Conservation (phyloP, 2,888 invertebrate genomes). For the Oligia latruncula region DNA sequence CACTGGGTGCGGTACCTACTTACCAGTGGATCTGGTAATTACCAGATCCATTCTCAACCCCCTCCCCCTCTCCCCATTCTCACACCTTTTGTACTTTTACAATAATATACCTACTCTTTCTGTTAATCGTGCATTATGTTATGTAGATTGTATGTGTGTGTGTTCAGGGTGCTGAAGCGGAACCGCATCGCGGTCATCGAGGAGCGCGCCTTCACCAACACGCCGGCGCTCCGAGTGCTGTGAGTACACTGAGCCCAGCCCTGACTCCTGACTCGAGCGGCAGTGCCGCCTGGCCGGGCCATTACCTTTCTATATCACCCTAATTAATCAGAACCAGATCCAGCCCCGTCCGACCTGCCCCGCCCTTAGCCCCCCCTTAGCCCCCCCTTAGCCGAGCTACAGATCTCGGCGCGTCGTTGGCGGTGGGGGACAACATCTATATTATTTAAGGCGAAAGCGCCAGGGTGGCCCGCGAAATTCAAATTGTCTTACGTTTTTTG, state of each 20-base stretch:
- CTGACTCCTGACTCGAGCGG: background rate
- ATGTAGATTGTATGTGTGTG: slow-evolving; percentile 16
- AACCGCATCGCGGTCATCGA: slow-evolving; percentile 95
- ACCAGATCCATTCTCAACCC: too few species aligned
- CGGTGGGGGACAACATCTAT: background rate
- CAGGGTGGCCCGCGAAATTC: too few species aligned
- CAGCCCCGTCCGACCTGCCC: background rate
- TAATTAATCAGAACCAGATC: slow-evolving; percentile 42
- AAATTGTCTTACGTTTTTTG: too few species aligned
- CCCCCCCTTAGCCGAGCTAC: background rate
- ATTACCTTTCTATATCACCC: slow-evolving; percentile 4
- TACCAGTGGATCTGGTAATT: too few species aligned
- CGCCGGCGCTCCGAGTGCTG: slow-evolving; percentile 95
- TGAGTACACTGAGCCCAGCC: slow-evolving; percentile 90
- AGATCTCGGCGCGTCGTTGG: background rate
- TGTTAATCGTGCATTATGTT: background rate
- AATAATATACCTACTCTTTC: background rate
- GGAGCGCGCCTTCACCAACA: slow-evolving; percentile 94
- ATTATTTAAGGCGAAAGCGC: too few species aligned
- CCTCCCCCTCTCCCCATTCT: background rate
- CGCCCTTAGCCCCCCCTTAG: slow-evolving; percentile 6
- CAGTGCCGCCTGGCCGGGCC: background rate
- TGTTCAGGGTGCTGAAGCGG: slow-evolving; percentile 94
- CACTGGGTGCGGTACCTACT: too few species aligned
- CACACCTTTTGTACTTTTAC: background rate